Evolutionary conservation across 2,888 invertebrate species (phyloP).

Genomic region (Hypolimnas misippus): DNA sequence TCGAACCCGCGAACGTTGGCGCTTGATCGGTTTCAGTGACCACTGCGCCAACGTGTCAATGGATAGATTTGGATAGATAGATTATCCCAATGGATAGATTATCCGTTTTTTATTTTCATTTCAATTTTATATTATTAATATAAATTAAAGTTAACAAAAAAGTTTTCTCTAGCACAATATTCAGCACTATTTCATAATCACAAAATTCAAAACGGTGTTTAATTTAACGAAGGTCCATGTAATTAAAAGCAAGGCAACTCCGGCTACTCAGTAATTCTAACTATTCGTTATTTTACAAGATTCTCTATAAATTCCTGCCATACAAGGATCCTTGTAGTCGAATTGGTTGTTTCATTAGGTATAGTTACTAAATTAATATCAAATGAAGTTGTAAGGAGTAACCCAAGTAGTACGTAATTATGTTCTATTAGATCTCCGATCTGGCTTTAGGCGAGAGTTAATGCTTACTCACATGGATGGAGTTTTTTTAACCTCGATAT

Average conservation of each 20-base stretch:
- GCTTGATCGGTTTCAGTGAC: too few species aligned
- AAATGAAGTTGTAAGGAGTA: not conserved
- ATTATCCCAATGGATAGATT: too few species aligned
- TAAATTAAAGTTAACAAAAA: not conserved
- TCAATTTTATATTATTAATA: too few species aligned
- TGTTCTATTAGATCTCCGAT: too few species aligned
- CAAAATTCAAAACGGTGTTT: constrained; percentile 21
- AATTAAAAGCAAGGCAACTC: constrained; percentile 26
- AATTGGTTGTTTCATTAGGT: not conserved
- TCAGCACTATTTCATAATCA: constrained; percentile 12
- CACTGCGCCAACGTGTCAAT: too few species aligned
- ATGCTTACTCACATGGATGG: too few species aligned
- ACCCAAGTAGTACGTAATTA: too few species aligned
- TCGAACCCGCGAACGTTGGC: too few species aligned
- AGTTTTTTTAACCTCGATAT: too few species aligned
- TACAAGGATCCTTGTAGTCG: not conserved
- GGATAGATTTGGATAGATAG: too few species aligned
- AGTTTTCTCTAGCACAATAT: not conserved
- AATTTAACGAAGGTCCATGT: constrained; percentile 30
- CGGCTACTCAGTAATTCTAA: constrained; percentile 22
- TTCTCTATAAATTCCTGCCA: constrained; percentile 7
- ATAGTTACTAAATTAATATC: not conserved
- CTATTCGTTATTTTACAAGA: constrained; percentile 21
- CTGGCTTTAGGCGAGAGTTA: too few species aligned
- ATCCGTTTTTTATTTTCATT: too few species aligned